Conservation (phyloP, 2,113 vertebrate species). For the Talpa occidentalis region DNA sequence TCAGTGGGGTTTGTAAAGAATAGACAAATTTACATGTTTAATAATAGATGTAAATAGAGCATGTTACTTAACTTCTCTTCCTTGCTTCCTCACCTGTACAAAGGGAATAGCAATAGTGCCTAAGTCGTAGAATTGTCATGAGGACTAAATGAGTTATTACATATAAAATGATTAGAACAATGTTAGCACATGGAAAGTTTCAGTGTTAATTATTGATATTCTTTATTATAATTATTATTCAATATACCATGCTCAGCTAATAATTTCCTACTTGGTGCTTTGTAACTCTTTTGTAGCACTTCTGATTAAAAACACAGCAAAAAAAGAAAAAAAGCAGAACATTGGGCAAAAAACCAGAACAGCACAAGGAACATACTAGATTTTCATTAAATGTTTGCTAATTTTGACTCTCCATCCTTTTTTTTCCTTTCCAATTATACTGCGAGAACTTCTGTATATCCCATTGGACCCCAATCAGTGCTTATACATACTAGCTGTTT, state of each 20-base stretch:
- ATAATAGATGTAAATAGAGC: neutral
- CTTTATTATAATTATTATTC: neutral
- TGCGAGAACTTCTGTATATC: neutral
- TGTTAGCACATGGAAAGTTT: neutral
- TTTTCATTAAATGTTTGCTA: conserved; percentile 17
- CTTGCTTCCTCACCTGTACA: neutral
- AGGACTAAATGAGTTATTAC: neutral
- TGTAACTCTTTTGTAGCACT: neutral
- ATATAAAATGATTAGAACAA: neutral
- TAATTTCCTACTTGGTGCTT: neutral
- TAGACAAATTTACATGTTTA: neutral
- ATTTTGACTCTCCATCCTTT: conserved; percentile 23
- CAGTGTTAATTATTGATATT: neutral
- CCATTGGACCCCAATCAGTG: neutral
- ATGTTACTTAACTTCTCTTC: neutral
- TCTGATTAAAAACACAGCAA: neutral
- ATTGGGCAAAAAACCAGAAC: neutral
- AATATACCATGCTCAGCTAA: neutral
- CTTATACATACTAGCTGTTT: neutral
- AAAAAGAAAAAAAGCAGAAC: neutral
- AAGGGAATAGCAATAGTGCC: neutral
- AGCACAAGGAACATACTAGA: neutral
- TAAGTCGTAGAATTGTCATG: neutral
- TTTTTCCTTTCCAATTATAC: neutral
- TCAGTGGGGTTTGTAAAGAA: neutral